These are phyloP conservation scores for Exocentrus adspersus DNA, from an alignment of 2,888 invertebrate species.

Conservation along the genomic window DNA sequence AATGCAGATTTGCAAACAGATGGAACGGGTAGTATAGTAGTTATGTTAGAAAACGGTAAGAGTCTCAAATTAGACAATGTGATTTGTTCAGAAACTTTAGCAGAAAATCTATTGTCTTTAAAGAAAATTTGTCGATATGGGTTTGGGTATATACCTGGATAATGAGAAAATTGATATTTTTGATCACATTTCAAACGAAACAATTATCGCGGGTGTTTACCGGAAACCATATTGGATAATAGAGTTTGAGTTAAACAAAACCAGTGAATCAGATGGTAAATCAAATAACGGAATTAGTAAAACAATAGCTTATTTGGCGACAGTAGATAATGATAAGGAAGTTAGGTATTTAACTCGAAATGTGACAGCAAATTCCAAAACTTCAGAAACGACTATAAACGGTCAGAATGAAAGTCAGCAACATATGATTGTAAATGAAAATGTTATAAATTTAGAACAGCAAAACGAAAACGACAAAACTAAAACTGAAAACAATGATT, in stretches of 20 bases:
- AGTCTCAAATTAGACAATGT: not conserved
- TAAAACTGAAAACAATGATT: not conserved
- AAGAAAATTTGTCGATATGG: slow-evolving; percentile 4
- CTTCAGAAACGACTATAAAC: not conserved
- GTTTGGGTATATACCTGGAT: not conserved
- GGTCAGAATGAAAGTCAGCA: not conserved
- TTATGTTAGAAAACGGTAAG: not conserved
- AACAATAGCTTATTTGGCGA: too few species aligned
- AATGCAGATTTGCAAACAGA: not conserved
- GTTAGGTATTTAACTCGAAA: slow-evolving; percentile 18
- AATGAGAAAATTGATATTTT: slow-evolving; percentile 1
- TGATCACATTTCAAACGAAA: slow-evolving; percentile 2
- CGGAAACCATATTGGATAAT: slow-evolving; percentile 3
- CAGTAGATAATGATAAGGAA: not conserved
- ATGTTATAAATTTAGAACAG: not conserved
- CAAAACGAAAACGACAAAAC: not conserved
- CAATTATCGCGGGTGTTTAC: not conserved
- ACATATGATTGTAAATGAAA: not conserved
- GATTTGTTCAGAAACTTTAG: not conserved
- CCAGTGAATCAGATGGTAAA: too few species aligned
- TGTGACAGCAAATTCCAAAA: not conserved
- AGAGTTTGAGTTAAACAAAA: not conserved
- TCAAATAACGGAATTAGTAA: too few species aligned
- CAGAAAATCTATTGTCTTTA: slow-evolving; percentile 1
- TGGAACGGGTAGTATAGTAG: slow-evolving; percentile 1